phyloP scores from a whole-genome alignment of 2,113 vertebrate genomes.

The Seriola quinqueradiata region DNA sequence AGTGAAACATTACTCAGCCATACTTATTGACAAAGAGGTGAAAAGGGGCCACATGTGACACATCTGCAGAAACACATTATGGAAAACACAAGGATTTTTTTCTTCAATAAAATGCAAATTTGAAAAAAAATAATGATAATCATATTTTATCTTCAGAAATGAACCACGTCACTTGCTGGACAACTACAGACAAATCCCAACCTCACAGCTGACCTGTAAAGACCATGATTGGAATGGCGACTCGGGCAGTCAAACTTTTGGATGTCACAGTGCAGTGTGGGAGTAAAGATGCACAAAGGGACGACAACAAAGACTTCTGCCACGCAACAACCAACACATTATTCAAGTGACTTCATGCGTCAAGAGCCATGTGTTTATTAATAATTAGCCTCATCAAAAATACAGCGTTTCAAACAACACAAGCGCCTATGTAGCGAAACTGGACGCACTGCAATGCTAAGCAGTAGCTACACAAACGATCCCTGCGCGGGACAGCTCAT shows the following conservation, averaged over 20 bases:
- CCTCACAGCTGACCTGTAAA: too few species aligned
- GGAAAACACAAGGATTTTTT: too few species aligned
- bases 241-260: not conserved
- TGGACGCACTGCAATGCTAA: not conserved
- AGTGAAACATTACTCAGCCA: too few species aligned
- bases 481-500: conserved; percentile 4
- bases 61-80: too few species aligned
- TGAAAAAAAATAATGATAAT: too few species aligned
- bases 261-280: not conserved
- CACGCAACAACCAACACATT: not conserved
- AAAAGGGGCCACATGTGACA: too few species aligned
- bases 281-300: not conserved
- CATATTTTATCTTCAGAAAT: too few species aligned
- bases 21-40: too few species aligned
- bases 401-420: not conserved
- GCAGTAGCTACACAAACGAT: not conserved
- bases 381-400: not conserved
- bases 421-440: not conserved
- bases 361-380: not conserved
- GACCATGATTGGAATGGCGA: too few species aligned
- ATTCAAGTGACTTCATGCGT: not conserved
- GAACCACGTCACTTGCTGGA: too few species aligned
- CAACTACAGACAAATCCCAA: too few species aligned
- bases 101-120: too few species aligned
- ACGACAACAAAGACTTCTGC: not conserved